Base-by-base conservation (phyloP, 2,888 invertebrate species). In the Limnephilus auricula region DNA sequence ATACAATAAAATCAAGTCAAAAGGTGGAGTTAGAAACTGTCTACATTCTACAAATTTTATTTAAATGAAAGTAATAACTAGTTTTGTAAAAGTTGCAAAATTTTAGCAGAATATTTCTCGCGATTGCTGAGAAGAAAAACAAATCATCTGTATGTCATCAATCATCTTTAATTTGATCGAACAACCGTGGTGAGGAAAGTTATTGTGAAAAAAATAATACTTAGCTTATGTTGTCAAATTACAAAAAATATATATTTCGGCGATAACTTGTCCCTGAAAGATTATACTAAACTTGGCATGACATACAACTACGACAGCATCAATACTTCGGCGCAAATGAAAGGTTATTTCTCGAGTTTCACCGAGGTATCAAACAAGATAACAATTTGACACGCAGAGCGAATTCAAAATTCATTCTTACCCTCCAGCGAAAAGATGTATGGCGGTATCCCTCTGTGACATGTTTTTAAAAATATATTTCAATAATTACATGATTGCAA, bases 391-490 rank as follows among this genome's bases (percentile, higher is more conserved):
- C 91, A 91, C 79, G 89, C 92, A 92, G 86, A n/a, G 34, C 34
- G 30, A 92, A 90, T 87, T 84, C 65, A 91, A 92, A 86, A 85
- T 30, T 79, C 89, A 90, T 89, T 91, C 98, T 97, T 96, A 99
- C 99, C 99, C 99, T 97, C 99, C 99, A 95, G 99, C 99, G 94
- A 99, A 96, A 94, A 99, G 97, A 96, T 99, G 99, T 96, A 99
- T 98, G 94, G 99, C 97, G 94, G 98, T 98, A 96, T 99, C 98
- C 95, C 96, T 97, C 95, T 98, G 97, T 96, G 97, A 97, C 97
- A 97, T 97, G 83, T 91, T 92, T 92, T 79, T 34, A 84, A 79
- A 78, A 87, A 90, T 89, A 88, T 91, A 89, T 92, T 92, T 90
- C 89, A 95, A 95, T 95, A 95, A 95, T 95, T 95, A 96, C 96